These are phyloP conservation scores for Eupithecia tripunctaria DNA, from an alignment of 2,888 invertebrate genomes.

Conservation along the genomic window DNA sequence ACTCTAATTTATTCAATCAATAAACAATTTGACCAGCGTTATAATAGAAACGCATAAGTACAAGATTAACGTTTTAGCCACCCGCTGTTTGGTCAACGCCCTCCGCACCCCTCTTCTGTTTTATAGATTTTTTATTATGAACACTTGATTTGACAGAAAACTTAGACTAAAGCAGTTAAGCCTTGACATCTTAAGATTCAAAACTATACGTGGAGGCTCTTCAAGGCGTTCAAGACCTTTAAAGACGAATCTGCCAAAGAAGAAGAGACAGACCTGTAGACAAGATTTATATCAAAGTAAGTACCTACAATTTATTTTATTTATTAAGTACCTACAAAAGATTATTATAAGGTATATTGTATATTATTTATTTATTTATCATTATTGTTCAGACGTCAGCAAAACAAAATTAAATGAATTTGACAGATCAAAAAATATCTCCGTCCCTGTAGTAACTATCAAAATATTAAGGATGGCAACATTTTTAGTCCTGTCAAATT, in stretches of 20 bases:
- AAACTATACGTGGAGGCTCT: neutral
- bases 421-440: no score
- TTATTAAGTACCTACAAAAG: no score
- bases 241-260: neutral
- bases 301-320: no score
- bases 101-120: constrained; percentile 42
- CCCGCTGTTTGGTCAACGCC: constrained; percentile 60
- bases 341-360: no score
- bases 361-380: no score
- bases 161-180: neutral
- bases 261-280: neutral
- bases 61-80: constrained; percentile 71
- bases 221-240: neutral
- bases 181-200: neutral
- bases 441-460: no score
- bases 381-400: no score
- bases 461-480: no score
- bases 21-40: constrained; percentile 43
- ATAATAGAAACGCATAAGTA: constrained; percentile 50
- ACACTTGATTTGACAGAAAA: neutral
- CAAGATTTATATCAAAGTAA: neutral
- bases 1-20: constrained; percentile 42
- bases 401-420: no score
- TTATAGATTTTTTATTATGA: constrained; percentile 26
- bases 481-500: no score